Conservation (phyloP, 2,113 vertebrate species). For the Proteles cristata region DNA sequence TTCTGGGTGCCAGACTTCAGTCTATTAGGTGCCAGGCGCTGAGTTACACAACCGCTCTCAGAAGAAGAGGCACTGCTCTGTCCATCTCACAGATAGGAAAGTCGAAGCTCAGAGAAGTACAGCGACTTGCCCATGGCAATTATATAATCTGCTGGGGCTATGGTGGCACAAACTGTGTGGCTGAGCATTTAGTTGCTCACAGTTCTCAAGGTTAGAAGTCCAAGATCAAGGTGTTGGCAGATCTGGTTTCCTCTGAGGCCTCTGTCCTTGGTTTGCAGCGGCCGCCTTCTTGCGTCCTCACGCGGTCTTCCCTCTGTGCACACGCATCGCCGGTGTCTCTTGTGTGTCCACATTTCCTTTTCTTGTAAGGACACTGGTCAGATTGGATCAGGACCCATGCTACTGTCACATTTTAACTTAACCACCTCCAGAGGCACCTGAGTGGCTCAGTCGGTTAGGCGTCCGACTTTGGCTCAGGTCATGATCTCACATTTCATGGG, state of each 20-base stretch:
- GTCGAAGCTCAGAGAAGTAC: neutral
- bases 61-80: neutral
- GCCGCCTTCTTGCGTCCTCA: neutral
- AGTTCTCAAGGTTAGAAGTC: neutral
- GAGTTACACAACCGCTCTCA: neutral
- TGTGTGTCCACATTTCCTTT: neutral
- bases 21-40: neutral
- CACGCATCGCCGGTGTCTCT: neutral
- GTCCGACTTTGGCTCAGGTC: no score
- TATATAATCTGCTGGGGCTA: neutral
- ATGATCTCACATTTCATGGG: no score
- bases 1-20: neutral
- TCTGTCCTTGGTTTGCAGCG: no score
- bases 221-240: neutral
- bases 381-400: neutral
- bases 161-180: fast-evolving
- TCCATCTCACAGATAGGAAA: neutral
- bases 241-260: neutral
- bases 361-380: neutral
- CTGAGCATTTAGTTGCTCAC: neutral
- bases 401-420: neutral
- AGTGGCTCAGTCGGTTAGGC: no score
- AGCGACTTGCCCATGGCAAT: neutral
- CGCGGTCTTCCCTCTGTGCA: neutral
- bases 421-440: neutral